Conservation (phyloP, 2,797 vertebrate genomes). For the Dryobates pubescens region DNA sequence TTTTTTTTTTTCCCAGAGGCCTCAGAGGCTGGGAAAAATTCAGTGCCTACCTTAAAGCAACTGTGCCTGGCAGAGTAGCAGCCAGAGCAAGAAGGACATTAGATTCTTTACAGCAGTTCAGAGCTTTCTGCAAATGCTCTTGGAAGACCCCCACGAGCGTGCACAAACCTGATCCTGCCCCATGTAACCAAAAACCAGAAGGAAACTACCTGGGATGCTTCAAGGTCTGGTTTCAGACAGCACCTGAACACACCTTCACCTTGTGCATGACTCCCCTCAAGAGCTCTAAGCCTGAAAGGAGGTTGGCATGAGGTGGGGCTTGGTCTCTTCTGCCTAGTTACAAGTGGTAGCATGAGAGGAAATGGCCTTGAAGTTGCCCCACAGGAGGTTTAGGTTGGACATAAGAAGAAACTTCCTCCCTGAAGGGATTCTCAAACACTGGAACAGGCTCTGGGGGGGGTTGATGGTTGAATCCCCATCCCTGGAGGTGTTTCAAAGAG, state of each 20-base stretch:
- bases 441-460: too few species aligned
- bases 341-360: too few species aligned
- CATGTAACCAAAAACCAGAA: background rate
- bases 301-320: too few species aligned
- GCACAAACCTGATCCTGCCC: background rate
- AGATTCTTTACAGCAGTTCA: background rate
- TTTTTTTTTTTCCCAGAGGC: background rate
- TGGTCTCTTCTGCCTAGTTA: too few species aligned
- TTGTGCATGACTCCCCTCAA: background rate
- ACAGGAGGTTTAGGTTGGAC: too few species aligned
- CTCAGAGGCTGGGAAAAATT: background rate
- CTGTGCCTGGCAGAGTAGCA: background rate
- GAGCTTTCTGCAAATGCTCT: background rate
- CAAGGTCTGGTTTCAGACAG: background rate
- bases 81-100: background rate
- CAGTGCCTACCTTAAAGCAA: background rate
- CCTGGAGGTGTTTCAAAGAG: too few species aligned
- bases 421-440: too few species aligned
- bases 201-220: background rate
- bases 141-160: rapidly evolving
- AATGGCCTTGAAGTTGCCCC: too few species aligned
- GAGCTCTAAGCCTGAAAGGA: background rate
- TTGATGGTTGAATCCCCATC: too few species aligned
- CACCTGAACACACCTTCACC: background rate
- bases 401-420: too few species aligned